phyloP scores from a whole-genome alignment of 2,797 vertebrate genomes.

The Poecile montanus region DNA sequence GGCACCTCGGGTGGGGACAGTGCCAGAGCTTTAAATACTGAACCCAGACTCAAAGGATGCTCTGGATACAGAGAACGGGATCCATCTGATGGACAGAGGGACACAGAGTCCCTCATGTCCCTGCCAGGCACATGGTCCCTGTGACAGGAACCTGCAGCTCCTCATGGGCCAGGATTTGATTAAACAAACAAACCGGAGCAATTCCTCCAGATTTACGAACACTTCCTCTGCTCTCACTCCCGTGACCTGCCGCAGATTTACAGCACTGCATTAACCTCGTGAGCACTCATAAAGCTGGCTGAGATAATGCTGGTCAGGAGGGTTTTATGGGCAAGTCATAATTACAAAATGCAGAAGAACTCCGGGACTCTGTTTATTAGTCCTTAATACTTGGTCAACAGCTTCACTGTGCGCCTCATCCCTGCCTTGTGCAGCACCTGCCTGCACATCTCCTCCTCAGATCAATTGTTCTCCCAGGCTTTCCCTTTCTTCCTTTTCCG shows the following conservation, averaged over 20 bases:
- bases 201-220: constrained; percentile 69
- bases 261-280: constrained; percentile 69
- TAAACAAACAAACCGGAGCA: constrained; percentile 71
- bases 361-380: constrained; percentile 39
- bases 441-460: background rate
- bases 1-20: background rate
- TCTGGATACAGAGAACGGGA: accelerated
- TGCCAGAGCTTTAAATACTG: background rate
- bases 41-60: background rate
- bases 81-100: accelerated
- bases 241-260: constrained; percentile 67
- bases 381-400: background rate
- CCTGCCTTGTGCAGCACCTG: background rate
- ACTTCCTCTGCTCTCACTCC: constrained; percentile 60
- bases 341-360: constrained; percentile 64
- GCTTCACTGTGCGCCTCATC: background rate
- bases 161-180: constrained; percentile 42
- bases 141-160: background rate
- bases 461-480: background rate
- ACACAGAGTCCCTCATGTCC: background rate
- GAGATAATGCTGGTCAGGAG: constrained; percentile 71
- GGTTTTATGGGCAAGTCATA: constrained; percentile 67
- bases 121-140: background rate
- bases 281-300: constrained; percentile 67
- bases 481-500: background rate